Percentiles rank a stretch among this genome's conserved stretches.
Conservation (phyloP, 2,888 invertebrate genomes). For the Strigamia maritima region DNA sequence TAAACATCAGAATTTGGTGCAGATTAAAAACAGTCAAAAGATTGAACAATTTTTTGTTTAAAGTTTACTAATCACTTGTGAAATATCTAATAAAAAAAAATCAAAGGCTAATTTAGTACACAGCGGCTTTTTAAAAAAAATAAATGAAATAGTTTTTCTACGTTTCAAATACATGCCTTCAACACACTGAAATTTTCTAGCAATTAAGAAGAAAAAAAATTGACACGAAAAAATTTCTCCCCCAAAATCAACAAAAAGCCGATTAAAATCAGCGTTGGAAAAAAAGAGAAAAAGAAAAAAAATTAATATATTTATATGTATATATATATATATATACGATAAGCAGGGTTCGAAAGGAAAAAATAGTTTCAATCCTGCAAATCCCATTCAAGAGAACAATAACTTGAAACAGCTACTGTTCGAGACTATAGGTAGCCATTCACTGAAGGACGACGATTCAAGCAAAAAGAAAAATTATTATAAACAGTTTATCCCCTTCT, state of each 20-base stretch:
- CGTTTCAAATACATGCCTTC: no score
- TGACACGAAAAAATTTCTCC: no score
- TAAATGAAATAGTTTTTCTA: no score
- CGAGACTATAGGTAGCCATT: conserved; percentile 14
- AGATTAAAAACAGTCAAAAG: neutral
- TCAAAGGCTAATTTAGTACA: neutral
- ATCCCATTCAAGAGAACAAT: neutral
- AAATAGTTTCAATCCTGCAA: neutral
- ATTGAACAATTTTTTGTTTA: neutral
- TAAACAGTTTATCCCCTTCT: neutral
- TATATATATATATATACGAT: no score
- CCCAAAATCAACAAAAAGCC: no score
- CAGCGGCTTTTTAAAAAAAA: neutral
- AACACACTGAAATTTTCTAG: no score
- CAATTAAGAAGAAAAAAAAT: no score
- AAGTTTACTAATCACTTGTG: neutral
- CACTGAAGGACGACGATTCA: neutral
- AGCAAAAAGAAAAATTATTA: neutral
- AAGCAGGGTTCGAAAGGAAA: neutral
- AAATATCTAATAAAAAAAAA: no score
- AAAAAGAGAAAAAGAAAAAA: no score
- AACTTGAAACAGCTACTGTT: conserved; percentile 6
- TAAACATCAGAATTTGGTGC: neutral
- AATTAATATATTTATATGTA: no score
- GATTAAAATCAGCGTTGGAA: no score